These are phyloP conservation scores for Idaea biselata DNA, from an alignment of 2,888 invertebrate species.

Conservation along the genomic window DNA sequence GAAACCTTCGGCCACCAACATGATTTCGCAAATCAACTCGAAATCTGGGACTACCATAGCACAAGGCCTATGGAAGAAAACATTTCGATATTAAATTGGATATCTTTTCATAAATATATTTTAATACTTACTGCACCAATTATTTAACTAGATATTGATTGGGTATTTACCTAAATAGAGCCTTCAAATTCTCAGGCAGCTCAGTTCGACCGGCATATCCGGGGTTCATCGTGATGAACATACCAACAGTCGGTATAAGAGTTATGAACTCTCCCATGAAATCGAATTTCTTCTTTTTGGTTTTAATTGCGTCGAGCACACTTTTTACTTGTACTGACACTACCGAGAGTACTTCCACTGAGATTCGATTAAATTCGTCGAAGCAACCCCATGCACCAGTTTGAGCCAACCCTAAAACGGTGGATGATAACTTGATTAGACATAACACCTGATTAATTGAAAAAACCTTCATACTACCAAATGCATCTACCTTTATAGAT, in stretches of 20 bases:
- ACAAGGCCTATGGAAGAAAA: slow-evolving; percentile 85
- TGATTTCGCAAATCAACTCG: slow-evolving; percentile 97
- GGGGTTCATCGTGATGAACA: slow-evolving; percentile 98
- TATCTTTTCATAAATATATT: not conserved
- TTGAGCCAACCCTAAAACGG: slow-evolving; percentile 86
- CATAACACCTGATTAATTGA: not conserved
- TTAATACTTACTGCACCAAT: not conserved
- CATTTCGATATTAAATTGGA: not conserved
- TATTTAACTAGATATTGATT: not conserved
- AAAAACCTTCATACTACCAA: not conserved
- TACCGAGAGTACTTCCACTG: slow-evolving; percentile 96
- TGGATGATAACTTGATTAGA: not conserved
- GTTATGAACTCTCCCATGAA: slow-evolving; percentile 91
- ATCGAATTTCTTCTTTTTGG: slow-evolving; percentile 88
- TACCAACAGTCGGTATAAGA: slow-evolving; percentile 89
- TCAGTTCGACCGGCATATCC: slow-evolving; percentile 96
- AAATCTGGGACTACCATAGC: slow-evolving; percentile 99
- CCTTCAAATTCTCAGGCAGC: slow-evolving; percentile 90
- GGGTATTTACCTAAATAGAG: slow-evolving; percentile 77
- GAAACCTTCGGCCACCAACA: slow-evolving; percentile 97
- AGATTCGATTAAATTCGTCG: slow-evolving; percentile 97
- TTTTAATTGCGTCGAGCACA: slow-evolving; percentile 92
- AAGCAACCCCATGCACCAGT: slow-evolving; percentile 99
- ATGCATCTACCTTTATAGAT: slow-evolving; percentile 89
- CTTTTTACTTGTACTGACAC: slow-evolving; percentile 96